Conservation (phyloP, 2,113 vertebrate species). For the Mola mola region DNA sequence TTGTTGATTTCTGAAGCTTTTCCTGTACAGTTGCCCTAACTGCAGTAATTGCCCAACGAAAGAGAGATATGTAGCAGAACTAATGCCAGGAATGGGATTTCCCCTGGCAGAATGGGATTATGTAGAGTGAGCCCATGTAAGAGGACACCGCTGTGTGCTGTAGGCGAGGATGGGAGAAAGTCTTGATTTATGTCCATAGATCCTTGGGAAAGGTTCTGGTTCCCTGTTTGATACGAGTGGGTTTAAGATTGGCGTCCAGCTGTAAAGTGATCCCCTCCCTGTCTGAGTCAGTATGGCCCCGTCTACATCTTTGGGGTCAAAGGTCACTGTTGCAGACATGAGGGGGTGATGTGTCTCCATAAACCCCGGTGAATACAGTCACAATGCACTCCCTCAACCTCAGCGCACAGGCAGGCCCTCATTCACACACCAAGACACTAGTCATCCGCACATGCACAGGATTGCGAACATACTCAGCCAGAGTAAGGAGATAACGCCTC, state of each 20-base stretch:
- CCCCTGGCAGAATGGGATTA: conserved; percentile 59
- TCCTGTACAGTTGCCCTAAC: conserved; percentile 20
- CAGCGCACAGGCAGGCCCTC: conserved; percentile 19
- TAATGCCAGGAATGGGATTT: conserved; percentile 74
- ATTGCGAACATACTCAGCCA: conserved; percentile 5
- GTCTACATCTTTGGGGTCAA: conserved; percentile 64
- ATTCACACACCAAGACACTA: conserved; percentile 38
- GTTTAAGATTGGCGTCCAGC: conserved; percentile 74
- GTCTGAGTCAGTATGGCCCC: conserved; percentile 62
- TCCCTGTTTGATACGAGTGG: conserved; percentile 66
- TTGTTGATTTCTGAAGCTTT: conserved; percentile 41
- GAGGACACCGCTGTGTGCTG: conserved; percentile 63
- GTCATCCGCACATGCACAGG: conserved; percentile 34
- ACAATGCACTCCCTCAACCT: conserved; percentile 52
- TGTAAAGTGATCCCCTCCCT: conserved; percentile 77
- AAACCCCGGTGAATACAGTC: conserved; percentile 69
- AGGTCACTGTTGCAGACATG: conserved; percentile 57
- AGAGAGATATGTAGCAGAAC: conserved; percentile 65
- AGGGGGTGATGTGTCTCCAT: conserved; percentile 27
- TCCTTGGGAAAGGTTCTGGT: conserved; percentile 75
- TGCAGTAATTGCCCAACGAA: conserved; percentile 53
- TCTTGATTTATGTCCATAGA: conserved; percentile 79
- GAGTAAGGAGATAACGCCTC: neutral
- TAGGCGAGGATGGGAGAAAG: conserved; percentile 63
- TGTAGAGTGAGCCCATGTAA: conserved; percentile 64